Base-by-base conservation (phyloP, 1,140 invertebrate genomes). In the Drosophila burlai region DNA sequence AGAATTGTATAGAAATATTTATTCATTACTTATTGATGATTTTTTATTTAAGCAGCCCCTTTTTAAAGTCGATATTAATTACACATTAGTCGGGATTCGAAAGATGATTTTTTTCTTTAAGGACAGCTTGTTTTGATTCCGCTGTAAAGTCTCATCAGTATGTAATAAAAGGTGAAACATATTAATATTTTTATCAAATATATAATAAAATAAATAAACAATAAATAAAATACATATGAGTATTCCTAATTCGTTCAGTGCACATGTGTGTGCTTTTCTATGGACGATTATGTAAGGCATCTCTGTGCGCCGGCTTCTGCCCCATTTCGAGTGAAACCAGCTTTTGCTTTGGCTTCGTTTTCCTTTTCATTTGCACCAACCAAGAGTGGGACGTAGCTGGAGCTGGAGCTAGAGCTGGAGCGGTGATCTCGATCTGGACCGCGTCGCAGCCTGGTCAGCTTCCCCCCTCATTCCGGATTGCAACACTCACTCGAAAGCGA, bases 291-390 rank as follows among this genome's bases (percentile, higher is more conserved):
- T 71, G 67, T 71, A 71, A 71, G 64, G 64, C 49, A 46, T 55
- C 47, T 36, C 65, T 24, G 36, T 24, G 45, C 49, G 68, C 68
- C 36, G 66, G 55, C 71, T 52, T 71, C 71, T 74, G 71, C 46
- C 69, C 71, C 69, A 61, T 50, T 73, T 73, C 67, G 24, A 71
- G 49, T 18, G 26, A 71, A 74, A 74, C 71, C 57, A 58, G 71
- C 68, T 74, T 49, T 61, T 46, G 38, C 24, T 61, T 42, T 61
- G 54, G 38, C 40, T 61, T 59, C 67, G 54, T 61, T 73, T 73
- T 74, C 68, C 55, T 57, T 74, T 74, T 74, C 68, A 74, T 74
- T 74, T 74, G 68, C 71, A 73, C 71, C 67, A 68, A 15, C 31
- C n/a, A 38, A 55, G 62, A 60, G 38, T 40, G 63, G 26, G 57